Evolutionary conservation across 2,113 vertebrate species (phyloP).

Genomic region (Pachycephala philippinensis): DNA sequence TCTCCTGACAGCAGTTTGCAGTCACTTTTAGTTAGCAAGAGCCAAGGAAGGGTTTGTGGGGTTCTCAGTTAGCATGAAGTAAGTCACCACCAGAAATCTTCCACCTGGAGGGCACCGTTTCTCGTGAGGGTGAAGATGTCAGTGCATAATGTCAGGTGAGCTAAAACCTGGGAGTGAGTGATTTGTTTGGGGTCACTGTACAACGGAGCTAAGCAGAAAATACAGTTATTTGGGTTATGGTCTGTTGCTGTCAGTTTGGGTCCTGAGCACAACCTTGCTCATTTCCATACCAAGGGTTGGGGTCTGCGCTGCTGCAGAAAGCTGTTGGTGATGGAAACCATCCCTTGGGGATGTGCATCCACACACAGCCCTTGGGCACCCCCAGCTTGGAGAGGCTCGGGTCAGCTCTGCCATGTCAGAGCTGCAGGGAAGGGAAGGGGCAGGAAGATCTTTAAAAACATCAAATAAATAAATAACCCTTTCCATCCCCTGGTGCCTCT

Average conservation of each 20-base stretch:
- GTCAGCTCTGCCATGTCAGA: not conserved
- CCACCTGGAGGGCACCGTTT: not conserved
- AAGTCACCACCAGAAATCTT: not conserved
- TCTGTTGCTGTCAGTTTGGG: not conserved
- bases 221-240: not conserved
- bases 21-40: not conserved
- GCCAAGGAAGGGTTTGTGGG: not conserved
- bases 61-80: not conserved
- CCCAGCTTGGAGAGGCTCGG: not conserved
- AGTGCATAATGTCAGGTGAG: not conserved
- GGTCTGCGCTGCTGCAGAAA: not conserved
- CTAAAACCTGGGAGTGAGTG: not conserved
- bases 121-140: not conserved
- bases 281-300: accelerated
- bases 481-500: not conserved
- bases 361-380: not conserved
- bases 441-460: not conserved
- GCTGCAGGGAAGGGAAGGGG: not conserved
- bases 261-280: not conserved
- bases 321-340: not conserved
- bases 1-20: not conserved
- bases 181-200: not conserved
- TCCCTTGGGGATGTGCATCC: not conserved
- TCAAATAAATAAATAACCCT: not conserved
- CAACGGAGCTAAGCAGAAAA: not conserved